Percentiles rank a stretch among this genome's conserved stretches.
Conservation (phyloP, 1,140 invertebrate species). For the Homalodisca vitripennis region DNA sequence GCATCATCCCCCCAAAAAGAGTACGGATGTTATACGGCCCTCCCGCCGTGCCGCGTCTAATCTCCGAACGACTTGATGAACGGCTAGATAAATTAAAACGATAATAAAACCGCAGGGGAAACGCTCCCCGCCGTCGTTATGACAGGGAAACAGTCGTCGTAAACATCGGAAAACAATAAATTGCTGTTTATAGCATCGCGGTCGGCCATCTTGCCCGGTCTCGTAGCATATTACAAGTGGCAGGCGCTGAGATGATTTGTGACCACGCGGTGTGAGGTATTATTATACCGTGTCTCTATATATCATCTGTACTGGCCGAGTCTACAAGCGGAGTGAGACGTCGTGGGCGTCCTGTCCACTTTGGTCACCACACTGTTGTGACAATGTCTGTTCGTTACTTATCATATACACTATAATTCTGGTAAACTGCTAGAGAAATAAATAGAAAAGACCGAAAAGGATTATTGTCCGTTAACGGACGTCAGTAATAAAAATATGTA, state of each 20-base stretch:
- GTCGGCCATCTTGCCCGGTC: constrained; percentile 21
- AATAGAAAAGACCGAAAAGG: no score
- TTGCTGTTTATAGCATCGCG: constrained; percentile 31
- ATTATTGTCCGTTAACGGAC: no score
- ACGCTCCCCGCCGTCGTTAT: constrained; percentile 27
- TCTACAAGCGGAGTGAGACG: background rate
- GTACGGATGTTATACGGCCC: background rate
- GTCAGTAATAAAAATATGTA: no score
- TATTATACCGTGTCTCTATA: constrained; percentile 8
- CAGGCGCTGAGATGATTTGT: constrained; percentile 30
- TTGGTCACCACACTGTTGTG: no score
- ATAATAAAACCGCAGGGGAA: constrained; percentile 34
- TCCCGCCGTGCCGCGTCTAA: background rate
- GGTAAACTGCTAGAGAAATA: no score
- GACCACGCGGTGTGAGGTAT: constrained; percentile 14
- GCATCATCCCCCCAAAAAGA: background rate
- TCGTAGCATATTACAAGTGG: background rate
- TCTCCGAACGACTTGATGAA: constrained; percentile 27
- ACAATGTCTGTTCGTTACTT: no score
- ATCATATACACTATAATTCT: no score
- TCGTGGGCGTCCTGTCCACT: background rate
- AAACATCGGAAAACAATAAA: constrained; percentile 35
- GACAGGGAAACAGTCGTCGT: constrained; percentile 31
- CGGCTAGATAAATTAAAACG: constrained; percentile 34
- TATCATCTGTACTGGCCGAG: background rate